Conservation (phyloP, 2,113 vertebrate species). For the Perccottus glenii region DNA sequence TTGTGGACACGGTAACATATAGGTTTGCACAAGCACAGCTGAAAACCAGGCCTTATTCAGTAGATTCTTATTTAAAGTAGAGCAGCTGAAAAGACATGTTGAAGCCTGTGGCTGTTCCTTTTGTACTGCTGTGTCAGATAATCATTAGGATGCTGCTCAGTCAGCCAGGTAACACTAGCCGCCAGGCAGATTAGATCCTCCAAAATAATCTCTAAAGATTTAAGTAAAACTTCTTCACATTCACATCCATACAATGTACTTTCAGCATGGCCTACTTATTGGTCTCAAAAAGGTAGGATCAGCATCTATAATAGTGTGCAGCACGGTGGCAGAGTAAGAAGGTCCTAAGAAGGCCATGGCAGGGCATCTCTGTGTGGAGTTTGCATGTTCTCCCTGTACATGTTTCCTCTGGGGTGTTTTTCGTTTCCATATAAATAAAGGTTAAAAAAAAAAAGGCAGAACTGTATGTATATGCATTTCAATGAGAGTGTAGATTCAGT, state of each 20-base stretch:
- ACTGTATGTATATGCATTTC: not conserved
- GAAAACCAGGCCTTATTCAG: not conserved
- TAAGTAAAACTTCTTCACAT: not conserved
- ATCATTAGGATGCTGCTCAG: slow-evolving; percentile 11
- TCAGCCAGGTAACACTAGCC: not conserved
- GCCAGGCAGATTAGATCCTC: slow-evolving; percentile 1
- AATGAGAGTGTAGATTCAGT: slow-evolving; percentile 7
- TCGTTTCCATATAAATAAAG: too few relatives aligned
- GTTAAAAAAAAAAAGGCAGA: not conserved
- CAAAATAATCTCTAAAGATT: too few relatives aligned
- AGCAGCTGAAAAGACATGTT: slow-evolving; percentile 35
- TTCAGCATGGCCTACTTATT: too few relatives aligned
- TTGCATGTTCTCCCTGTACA: too few relatives aligned
- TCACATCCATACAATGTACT: not conserved
- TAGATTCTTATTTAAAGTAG: slow-evolving; percentile 30
- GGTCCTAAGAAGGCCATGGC: too few relatives aligned
- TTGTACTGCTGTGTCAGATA: slow-evolving; percentile 11
- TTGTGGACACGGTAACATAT: not conserved
- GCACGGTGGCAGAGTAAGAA: too few relatives aligned
- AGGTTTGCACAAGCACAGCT: slow-evolving; percentile 4
- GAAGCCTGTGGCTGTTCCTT: slow-evolving; percentile 26
- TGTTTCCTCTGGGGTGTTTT: too few relatives aligned
- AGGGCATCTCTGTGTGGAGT: too few relatives aligned
- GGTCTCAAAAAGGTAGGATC: not conserved
- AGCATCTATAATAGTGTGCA: too few relatives aligned